phyloP scores from a whole-genome alignment of 2,113 vertebrate genomes.

The Marcusenius ussheri region DNA sequence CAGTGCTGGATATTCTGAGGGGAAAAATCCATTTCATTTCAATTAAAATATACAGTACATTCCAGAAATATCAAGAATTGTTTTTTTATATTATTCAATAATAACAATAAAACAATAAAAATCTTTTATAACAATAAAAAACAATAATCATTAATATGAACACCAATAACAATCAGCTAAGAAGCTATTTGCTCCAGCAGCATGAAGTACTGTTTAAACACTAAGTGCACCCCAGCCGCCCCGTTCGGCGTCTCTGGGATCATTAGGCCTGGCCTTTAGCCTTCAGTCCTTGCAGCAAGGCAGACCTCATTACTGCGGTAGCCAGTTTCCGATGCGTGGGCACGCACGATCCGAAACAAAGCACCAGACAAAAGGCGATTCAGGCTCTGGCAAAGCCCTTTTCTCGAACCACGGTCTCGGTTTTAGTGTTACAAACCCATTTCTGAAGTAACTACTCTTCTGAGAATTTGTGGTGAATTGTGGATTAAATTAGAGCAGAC shows the following conservation, averaged over 20 bases:
- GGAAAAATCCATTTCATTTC: neutral
- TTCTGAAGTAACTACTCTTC: neutral
- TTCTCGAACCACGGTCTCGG: neutral
- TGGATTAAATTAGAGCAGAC: neutral
- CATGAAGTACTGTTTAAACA: neutral
- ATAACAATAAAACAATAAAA: too few relatives aligned
- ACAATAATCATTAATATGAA: neutral
- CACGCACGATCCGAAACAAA: neutral
- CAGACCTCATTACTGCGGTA: neutral
- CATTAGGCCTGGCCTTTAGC: neutral
- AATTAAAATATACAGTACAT: neutral
- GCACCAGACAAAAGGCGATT: neutral
- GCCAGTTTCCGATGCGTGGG: neutral
- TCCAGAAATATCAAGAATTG: neutral
- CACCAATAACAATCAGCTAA: neutral
- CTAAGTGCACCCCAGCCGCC: neutral
- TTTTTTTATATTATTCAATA: neutral
- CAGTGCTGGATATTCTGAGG: neutral
- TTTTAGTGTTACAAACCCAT: neutral
- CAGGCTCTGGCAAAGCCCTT: neutral
- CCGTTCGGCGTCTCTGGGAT: neutral
- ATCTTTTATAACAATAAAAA: too few relatives aligned
- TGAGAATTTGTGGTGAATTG: neutral
- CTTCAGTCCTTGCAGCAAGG: neutral
- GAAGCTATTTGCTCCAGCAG: neutral